Evolutionary conservation across 2,797 vertebrate species (phyloP).

Genomic region (Pygocentrus nattereri): DNA sequence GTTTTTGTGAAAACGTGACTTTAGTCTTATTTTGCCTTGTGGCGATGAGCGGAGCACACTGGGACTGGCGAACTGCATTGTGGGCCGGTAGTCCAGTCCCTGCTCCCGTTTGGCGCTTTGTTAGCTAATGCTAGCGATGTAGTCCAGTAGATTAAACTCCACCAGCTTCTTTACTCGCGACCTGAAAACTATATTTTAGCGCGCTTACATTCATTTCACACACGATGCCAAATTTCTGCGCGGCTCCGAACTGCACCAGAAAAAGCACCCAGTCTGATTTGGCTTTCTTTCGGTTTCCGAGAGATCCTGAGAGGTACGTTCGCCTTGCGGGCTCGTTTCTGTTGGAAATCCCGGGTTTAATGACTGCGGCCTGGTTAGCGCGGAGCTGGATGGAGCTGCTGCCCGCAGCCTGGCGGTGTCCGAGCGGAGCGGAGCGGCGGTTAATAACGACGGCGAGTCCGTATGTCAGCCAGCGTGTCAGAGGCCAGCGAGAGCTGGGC

Average conservation of each 20-base stretch:
- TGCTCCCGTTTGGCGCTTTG: constrained; percentile 30
- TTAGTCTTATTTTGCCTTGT: too few relatives aligned
- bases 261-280: constrained; percentile 87
- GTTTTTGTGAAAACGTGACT: background rate
- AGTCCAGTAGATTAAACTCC: background rate
- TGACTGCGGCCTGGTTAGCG: background rate
- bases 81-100: constrained; percentile 43
- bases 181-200: background rate
- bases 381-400: background rate
- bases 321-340: background rate
- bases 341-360: background rate
- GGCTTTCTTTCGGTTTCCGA: constrained; percentile 87
- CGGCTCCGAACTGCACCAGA: constrained; percentile 87
- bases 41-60: constrained; percentile 19
- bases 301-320: constrained; percentile 83
- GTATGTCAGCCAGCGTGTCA: background rate
- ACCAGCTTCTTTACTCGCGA: background rate
- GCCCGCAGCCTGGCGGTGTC: too few relatives aligned
- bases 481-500: background rate
- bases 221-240: constrained; percentile 90
- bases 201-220: constrained; percentile 19
- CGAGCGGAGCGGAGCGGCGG: background rate
- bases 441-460: background rate
- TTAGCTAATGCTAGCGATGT: constrained; percentile 59
- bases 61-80: constrained; percentile 50